Conservation (phyloP, 2,888 invertebrate genomes). For the Cryptus armator region DNA sequence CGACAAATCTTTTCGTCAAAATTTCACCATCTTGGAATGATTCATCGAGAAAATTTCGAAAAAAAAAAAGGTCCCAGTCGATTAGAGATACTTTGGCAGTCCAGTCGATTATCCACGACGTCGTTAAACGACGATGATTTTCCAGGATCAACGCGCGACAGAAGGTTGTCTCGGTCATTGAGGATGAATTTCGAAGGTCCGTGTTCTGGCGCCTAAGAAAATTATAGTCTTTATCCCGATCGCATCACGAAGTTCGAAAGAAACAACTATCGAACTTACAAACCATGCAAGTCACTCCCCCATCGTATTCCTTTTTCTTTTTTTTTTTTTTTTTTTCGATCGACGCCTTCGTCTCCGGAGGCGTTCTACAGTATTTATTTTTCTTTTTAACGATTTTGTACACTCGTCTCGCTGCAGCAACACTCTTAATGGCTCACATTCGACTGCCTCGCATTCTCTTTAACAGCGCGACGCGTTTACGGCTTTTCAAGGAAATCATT, state of each 20-base stretch:
- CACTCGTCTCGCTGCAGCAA: neutral
- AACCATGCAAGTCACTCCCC: constrained; percentile 71
- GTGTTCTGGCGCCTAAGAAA: constrained; percentile 68
- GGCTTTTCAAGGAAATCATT: constrained; percentile 71
- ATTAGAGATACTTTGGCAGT: constrained; percentile 43
- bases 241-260: constrained; percentile 50
- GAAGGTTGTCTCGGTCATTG: constrained; percentile 58
- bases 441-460: constrained; percentile 11
- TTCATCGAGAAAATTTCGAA: constrained; percentile 26
- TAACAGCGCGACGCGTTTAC: constrained; percentile 35
- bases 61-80: constrained; percentile 12
- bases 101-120: constrained; percentile 50
- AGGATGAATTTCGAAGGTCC: constrained; percentile 56
- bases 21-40: constrained; percentile 2
- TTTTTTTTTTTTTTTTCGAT: constrained; percentile 22
- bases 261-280: constrained; percentile 33
- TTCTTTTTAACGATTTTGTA: constrained; percentile 28
- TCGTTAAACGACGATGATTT: constrained; percentile 65
- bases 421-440: constrained; percentile 19
- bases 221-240: constrained; percentile 72
- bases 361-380: neutral
- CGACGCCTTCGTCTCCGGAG: constrained; percentile 34
- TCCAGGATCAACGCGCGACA: constrained; percentile 46
- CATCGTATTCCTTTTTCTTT: constrained; percentile 35
- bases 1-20: too few relatives aligned